Conservation (phyloP, 2,797 vertebrate species). For the Otolemur crassicaudatus region DNA sequence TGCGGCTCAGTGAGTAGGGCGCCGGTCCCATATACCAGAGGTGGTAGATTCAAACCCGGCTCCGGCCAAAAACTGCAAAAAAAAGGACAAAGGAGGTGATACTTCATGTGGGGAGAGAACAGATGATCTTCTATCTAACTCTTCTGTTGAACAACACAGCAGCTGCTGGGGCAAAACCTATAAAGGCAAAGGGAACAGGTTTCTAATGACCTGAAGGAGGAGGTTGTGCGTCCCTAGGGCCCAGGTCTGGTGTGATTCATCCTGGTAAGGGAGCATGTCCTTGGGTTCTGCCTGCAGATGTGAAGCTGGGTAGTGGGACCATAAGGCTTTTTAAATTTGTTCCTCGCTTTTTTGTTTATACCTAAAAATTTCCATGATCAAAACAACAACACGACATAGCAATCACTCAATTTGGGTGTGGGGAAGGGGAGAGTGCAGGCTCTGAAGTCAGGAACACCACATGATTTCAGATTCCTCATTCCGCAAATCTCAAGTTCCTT, state of each 20-base stretch:
- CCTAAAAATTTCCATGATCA: background rate
- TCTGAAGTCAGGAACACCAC: background rate
- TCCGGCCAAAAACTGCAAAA: too few relatives aligned
- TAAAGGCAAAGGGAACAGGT: background rate
- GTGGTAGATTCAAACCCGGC: too few relatives aligned
- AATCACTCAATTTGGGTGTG: background rate
- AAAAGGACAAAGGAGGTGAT: background rate
- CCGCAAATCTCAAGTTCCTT: background rate
- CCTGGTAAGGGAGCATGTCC: accelerated
- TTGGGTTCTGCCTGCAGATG: background rate
- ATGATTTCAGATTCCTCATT: background rate
- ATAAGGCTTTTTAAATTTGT: accelerated
- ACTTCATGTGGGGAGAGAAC: background rate
- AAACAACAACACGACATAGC: background rate
- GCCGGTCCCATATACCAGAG: too few relatives aligned
- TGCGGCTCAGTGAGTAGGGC: too few relatives aligned
- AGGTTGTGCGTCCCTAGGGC: accelerated
- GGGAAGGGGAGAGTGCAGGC: background rate
- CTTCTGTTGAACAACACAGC: background rate
- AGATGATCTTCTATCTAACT: background rate
- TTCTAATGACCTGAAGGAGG: background rate
- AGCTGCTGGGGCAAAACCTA: background rate
- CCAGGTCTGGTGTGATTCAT: background rate
- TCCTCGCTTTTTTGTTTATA: constrained; percentile 10
- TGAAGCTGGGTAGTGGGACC: background rate